These are phyloP conservation scores for Thymallus thymallus DNA, from an alignment of 2,113 vertebrate genomes.

Conservation along the genomic window DNA sequence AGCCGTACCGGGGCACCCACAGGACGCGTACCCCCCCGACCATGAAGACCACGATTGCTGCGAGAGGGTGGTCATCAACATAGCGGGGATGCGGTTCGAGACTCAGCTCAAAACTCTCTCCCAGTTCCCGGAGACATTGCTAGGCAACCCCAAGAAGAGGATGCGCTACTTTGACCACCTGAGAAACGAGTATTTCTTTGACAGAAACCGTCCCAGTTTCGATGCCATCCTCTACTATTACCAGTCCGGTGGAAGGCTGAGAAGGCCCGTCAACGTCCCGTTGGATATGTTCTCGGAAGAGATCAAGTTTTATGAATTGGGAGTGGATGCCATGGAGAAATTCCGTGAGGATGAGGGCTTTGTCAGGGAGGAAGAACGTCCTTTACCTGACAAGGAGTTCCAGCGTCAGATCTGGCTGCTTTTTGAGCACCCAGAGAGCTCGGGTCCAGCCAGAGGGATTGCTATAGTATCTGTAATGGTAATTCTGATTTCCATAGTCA, in stretches of 20 bases:
- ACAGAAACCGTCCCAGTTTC: conserved; percentile 78
- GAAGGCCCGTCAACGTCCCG: conserved; percentile 93
- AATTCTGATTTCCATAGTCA: conserved; percentile 98
- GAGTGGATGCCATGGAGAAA: conserved; percentile 97
- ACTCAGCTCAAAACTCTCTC: conserved; percentile 77
- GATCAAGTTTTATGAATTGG: conserved; percentile 98
- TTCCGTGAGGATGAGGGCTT: conserved; percentile 99
- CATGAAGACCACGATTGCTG: conserved; percentile 96
- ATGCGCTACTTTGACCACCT: conserved; percentile 97
- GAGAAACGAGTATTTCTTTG: conserved; percentile 87
- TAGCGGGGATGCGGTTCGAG: conserved; percentile 86
- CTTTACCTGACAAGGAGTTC: conserved; percentile 91
- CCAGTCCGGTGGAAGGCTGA: conserved; percentile 91
- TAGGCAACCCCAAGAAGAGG: conserved; percentile 83
- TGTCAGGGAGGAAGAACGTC: conserved; percentile 93
- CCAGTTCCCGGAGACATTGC: conserved; percentile 78
- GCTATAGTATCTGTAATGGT: conserved; percentile 98
- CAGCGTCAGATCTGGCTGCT: conserved; percentile 97
- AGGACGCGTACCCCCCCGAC: conserved; percentile 87
- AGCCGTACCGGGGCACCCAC: conserved; percentile 89
- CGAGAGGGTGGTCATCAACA: conserved; percentile 97
- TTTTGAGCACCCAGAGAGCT: conserved; percentile 97
- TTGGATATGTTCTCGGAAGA: conserved; percentile 99
- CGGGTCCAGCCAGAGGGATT: conserved; percentile 90
- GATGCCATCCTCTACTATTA: conserved; percentile 88